Percentiles rank a stretch among this genome's conserved stretches.
These are phyloP conservation scores for Leptothorax acervorum DNA, from an alignment of 2,888 invertebrate species.

Conservation along the genomic window DNA sequence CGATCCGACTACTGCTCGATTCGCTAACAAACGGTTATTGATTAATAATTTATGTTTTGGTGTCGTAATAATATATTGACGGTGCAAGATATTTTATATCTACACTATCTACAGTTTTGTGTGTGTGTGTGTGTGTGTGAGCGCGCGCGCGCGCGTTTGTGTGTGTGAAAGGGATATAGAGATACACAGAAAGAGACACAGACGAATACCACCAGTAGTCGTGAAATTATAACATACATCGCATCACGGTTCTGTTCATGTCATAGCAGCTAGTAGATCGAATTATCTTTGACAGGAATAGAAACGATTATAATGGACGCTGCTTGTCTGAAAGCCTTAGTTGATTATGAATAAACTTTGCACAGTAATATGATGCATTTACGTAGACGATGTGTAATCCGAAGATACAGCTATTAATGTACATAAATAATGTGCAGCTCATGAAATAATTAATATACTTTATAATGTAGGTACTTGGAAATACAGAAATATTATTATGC, in stretches of 20 bases:
- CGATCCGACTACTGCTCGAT: not conserved
- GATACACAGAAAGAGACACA: not conserved
- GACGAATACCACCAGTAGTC: not conserved
- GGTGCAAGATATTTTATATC: not conserved
- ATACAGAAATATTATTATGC: no score
- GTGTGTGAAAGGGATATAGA: not conserved
- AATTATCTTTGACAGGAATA: constrained; percentile 35
- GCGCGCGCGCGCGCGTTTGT: no score
- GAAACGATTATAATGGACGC: constrained; percentile 32
- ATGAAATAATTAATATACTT: no score
- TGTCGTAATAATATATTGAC: not conserved
- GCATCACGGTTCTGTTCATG: not conserved
- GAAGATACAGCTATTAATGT: not conserved
- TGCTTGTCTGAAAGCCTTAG: constrained; percentile 33
- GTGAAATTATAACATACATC: constrained; percentile 10
- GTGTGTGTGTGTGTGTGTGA: not conserved
- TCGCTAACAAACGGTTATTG: not conserved
- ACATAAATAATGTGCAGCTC: not conserved
- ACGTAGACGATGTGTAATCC: not conserved
- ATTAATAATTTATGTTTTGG: not conserved
- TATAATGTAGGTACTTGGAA: no score
- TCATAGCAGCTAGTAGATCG: not conserved
- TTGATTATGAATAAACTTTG: constrained; percentile 28
- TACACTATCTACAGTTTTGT: not conserved
- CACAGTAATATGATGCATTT: not conserved